These are phyloP conservation scores for Columba janthina DNA, from an alignment of 2,113 vertebrate genomes.

Conservation along the genomic window DNA sequence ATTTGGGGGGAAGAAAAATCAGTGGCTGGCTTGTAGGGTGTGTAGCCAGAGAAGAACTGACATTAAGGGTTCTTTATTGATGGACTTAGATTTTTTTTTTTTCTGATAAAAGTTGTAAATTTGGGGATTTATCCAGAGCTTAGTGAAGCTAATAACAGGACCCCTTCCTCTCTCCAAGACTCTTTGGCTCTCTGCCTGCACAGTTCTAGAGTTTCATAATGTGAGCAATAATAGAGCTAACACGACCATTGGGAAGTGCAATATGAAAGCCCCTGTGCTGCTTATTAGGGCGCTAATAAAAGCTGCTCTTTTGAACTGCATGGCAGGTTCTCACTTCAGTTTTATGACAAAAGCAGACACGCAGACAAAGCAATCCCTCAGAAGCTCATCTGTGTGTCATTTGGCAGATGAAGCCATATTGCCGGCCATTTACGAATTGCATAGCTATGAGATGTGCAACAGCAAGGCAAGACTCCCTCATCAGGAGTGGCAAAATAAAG, in stretches of 20 bases:
- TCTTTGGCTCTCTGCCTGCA: neutral
- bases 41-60: neutral
- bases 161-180: neutral
- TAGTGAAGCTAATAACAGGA: neutral
- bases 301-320: neutral
- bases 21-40: constrained; percentile 25
- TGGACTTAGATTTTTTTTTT: neutral
- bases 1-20: neutral
- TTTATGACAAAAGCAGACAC: neutral
- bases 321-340: neutral
- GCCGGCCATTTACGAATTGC: neutral
- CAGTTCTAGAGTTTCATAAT: neutral
- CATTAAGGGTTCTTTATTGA: constrained; percentile 1
- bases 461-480: neutral
- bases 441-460: neutral
- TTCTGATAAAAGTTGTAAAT: neutral
- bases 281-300: neutral
- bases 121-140: constrained; percentile 43
- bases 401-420: neutral
- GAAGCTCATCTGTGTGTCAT: neutral
- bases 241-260: neutral
- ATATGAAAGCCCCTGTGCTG: constrained; percentile 30
- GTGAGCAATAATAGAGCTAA: constrained; percentile 15
- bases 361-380: neutral
- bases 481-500: neutral